Evolutionary conservation across 2,797 vertebrate genomes (phyloP).

Genomic region (Aplochiton taeniatus): DNA sequence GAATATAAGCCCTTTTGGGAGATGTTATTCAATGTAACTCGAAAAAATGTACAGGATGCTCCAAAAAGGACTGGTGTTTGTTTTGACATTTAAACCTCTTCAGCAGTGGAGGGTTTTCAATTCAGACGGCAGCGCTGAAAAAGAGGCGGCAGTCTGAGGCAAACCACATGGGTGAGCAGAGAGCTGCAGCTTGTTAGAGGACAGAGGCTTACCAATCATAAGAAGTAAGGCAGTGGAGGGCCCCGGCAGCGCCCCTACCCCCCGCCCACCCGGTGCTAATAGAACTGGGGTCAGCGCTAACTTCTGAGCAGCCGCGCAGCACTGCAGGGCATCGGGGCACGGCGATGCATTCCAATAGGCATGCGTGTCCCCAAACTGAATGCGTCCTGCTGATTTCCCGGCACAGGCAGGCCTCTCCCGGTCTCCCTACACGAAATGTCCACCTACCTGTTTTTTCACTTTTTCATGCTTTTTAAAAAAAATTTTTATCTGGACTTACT

Average conservation of each 20-base stretch:
- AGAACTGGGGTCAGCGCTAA: not conserved
- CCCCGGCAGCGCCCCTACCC: not conserved
- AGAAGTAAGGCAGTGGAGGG: not conserved
- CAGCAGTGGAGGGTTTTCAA: no score
- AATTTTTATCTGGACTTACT: not conserved
- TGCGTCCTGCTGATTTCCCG: slow-evolving; percentile 14
- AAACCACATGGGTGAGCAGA: not conserved
- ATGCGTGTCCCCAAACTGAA: not conserved
- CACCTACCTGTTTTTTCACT: not conserved
- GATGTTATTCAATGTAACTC: no score
- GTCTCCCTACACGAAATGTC: not conserved
- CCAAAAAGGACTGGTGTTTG: no score
- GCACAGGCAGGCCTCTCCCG: not conserved
- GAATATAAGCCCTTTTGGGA: no score
- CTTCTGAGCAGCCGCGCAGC: not conserved
- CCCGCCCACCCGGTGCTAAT: not conserved
- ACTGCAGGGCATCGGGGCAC: not conserved
- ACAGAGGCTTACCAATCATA: slow-evolving; percentile 14
- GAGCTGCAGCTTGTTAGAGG: slow-evolving; percentile 5
- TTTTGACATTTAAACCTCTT: no score
- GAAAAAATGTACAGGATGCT: no score
- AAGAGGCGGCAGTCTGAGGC: not conserved
- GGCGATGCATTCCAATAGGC: not conserved
- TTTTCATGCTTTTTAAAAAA: not conserved
- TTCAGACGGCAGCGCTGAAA: no score